Conservation (phyloP, 2,113 vertebrate genomes). For the Potamarius usumacintae region DNA sequence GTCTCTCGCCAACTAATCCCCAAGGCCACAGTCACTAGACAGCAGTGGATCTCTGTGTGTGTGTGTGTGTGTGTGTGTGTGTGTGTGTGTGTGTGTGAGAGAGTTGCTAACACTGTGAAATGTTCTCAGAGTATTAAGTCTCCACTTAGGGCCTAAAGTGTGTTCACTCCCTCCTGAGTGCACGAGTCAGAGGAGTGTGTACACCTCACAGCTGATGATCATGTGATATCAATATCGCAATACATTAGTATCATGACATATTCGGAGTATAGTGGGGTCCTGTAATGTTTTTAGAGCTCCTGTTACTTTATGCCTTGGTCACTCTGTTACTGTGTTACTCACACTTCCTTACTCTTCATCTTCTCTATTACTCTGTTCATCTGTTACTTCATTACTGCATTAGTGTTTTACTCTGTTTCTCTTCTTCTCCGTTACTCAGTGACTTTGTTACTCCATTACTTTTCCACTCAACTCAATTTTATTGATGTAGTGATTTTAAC, state of each 20-base stretch:
- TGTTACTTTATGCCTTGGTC: not conserved
- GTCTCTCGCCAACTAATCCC: constrained; percentile 34
- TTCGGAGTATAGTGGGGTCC: not conserved
- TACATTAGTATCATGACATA: not conserved
- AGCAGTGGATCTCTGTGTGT: constrained; percentile 1
- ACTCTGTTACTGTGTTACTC: not conserved
- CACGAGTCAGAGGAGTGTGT: not conserved
- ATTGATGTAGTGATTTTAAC: too few species aligned
- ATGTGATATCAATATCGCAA: not conserved
- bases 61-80: not conserved
- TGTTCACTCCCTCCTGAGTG: not conserved
- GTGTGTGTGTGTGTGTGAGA: not conserved
- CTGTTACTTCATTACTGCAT: not conserved
- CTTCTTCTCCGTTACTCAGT: not conserved
- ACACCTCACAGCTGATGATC: not conserved
- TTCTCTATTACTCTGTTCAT: not conserved
- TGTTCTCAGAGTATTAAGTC: not conserved
- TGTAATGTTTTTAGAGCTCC: not conserved
- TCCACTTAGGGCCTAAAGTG: not conserved
- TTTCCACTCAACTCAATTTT: too few species aligned
- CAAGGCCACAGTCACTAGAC: constrained; percentile 50
- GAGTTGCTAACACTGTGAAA: not conserved
- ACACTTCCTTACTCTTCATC: not conserved
- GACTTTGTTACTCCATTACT: too few species aligned
- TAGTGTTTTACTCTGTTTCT: not conserved